phyloP scores from a whole-genome alignment of 64 coral and sea anemone genomes.

The Porites lutea region DNA sequence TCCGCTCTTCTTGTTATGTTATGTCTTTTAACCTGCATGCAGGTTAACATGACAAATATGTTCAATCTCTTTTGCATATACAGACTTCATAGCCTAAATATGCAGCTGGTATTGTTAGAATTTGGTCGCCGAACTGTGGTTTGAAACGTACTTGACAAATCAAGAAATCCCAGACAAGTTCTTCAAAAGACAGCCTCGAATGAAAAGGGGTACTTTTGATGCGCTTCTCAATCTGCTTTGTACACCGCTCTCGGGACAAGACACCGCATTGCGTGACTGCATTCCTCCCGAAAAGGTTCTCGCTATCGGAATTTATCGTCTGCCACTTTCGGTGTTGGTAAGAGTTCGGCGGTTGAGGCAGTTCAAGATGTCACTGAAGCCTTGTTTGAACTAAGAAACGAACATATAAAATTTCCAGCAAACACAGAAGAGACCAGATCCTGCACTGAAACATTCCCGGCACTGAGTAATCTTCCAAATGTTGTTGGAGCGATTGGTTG shows the following conservation, averaged over 20 bases:
- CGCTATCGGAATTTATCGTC: neutral
- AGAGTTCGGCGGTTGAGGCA: neutral
- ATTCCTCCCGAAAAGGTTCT: slow-evolving; percentile 45
- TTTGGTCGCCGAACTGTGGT: too few species aligned
- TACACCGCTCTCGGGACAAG: neutral
- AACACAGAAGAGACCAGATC: neutral
- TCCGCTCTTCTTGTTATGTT: too few species aligned
- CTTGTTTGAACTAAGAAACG: neutral
- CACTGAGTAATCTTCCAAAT: neutral
- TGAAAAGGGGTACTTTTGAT: slow-evolving; percentile 28
- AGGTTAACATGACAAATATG: too few species aligned
- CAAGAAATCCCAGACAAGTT: too few species aligned
- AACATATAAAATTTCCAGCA: neutral
- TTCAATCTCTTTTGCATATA: too few species aligned
- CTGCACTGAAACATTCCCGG: neutral
- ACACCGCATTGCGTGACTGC: slow-evolving; percentile 6
- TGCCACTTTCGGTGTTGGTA: neutral
- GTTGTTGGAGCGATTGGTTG: neutral
- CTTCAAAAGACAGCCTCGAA: slow-evolving; percentile 8
- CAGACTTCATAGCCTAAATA: too few species aligned
- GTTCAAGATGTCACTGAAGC: slow-evolving; percentile 28
- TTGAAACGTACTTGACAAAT: too few species aligned
- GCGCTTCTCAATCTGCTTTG: slow-evolving; percentile 16
- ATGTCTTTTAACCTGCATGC: too few species aligned
- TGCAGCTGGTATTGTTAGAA: too few species aligned